Conservation (phyloP, 2,888 invertebrate genomes). For the Scrobipalpa atriplicella region DNA sequence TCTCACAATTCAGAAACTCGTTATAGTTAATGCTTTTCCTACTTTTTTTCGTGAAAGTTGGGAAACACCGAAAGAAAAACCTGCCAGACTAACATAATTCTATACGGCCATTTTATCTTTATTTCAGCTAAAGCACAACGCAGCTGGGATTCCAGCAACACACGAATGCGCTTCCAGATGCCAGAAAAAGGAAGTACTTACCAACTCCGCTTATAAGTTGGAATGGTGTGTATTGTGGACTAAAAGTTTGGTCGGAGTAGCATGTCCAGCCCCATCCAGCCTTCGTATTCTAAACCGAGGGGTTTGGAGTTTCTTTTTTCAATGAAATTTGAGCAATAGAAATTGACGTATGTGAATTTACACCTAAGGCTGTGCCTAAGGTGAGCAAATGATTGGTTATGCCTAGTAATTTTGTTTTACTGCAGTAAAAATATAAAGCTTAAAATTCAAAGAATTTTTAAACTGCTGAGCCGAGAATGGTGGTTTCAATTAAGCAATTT, state of each 20-base stretch:
- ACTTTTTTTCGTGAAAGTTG: not conserved
- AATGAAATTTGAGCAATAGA: not conserved
- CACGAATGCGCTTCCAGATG: not conserved
- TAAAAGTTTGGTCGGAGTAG: conserved; percentile 1
- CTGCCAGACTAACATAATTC: too few species aligned
- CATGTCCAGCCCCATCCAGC: not conserved
- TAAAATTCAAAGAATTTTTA: too few species aligned
- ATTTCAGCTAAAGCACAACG: not conserved
- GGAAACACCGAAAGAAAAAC: not conserved
- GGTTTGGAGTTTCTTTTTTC: not conserved
- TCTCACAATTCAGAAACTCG: conserved; percentile 1
- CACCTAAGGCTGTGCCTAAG: not conserved
- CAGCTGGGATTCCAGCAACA: conserved; percentile 2
- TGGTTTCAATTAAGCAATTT: too few species aligned
- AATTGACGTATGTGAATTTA: too few species aligned
- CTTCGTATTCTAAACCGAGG: not conserved
- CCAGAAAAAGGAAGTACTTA: conserved; percentile 9
- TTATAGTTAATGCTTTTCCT: not conserved
- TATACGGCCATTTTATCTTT: too few species aligned
- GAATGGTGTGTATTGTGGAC: conserved; percentile 22
- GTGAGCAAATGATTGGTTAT: not conserved
- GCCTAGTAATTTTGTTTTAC: too few species aligned
- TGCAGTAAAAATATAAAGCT: too few species aligned
- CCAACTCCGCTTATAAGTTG: conserved; percentile 16
- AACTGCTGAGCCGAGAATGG: too few species aligned